Base-by-base conservation (phyloP, 2,888 invertebrate genomes). In the Dasypolia templi region DNA sequence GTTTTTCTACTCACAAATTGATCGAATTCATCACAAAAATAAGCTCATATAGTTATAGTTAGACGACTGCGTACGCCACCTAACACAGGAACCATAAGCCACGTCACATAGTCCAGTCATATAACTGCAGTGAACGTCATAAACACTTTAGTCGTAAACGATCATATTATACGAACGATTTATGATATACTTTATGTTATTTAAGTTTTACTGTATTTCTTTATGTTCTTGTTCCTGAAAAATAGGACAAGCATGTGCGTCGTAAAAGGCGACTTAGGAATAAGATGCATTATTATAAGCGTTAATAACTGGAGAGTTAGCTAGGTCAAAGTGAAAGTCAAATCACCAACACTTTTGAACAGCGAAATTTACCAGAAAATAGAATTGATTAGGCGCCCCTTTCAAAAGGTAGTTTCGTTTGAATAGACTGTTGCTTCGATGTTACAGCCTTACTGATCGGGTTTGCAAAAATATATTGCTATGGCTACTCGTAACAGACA, bases 81-180 rank as follows among this genome's bases (percentile, higher is more conserved):
- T 17, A 17, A 44, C n/a, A n/a, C 17, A 56, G 17, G 11, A 29
- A 78, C 44, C 51, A 72, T 67, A 53, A 49, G 14, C 11, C 46
- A 46, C 11, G 51, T 29, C 44, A 26, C 55, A 58, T 29, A 29
- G 55, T 53, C 39, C 29, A 55, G 63, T 26, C 55, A 14, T 55
- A 66, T 72, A 65, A 59, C 61, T 69, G 80, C 83, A 81, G 14
- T 32, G 59, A 53, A 26, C 35, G 56, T 69, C 62, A 56, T 66
- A 53, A 69, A 26, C 42, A 12, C 32, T 68, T n/a, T 1, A 46
- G n/a, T 65, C 83, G 68, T 73, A 63, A 83, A 79, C 62, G 65
- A 49, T 58, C 53, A 11, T 53, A 68, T 68, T 82, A 68, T 58
- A 72, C n/a, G 26, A 35, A 49, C 32, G 53, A 65, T 66, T 56